Evolutionary conservation across 2,888 invertebrate genomes (phyloP).

Genomic region (Andrena hattorfiana): DNA sequence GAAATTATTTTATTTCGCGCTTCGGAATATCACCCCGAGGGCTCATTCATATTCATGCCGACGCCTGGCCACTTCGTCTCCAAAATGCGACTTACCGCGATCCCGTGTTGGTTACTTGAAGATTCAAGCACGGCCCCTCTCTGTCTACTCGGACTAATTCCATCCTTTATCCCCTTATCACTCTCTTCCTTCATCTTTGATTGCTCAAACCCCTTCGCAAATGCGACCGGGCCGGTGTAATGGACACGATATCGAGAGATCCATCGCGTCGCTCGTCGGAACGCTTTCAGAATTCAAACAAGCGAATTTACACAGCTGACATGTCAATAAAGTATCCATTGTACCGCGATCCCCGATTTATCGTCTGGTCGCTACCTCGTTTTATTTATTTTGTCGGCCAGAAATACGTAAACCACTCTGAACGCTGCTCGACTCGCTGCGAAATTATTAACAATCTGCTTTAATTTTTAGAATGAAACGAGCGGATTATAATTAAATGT

Average conservation of each 20-base stretch:
- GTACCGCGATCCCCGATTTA: slow-evolving; percentile 1
- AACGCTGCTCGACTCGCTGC: not conserved
- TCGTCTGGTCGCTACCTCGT: slow-evolving; percentile 10
- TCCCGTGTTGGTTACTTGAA: slow-evolving; percentile 67
- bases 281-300: not conserved
- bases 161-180: slow-evolving; percentile 60
- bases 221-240: not conserved
- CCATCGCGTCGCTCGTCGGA: not conserved
- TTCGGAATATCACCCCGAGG: slow-evolving; percentile 67
- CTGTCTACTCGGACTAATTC: slow-evolving; percentile 60
- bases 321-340: slow-evolving; percentile 32
- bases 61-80: slow-evolving; percentile 76
- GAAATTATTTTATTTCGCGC: slow-evolving; percentile 78
- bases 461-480: not conserved
- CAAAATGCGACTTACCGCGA: slow-evolving; percentile 66
- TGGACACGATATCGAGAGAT: not conserved
- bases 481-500: too few species aligned
- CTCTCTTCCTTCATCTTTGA: slow-evolving; percentile 46
- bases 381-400: slow-evolving; percentile 28
- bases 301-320: slow-evolving; percentile 19
- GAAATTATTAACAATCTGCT: slow-evolving; percentile 23
- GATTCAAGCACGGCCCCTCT: slow-evolving; percentile 63
- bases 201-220: slow-evolving; percentile 7
- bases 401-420: slow-evolving; percentile 20
- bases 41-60: slow-evolving; percentile 81